These are phyloP conservation scores for Pseudoips prasinana DNA, from an alignment of 2,888 invertebrate species.

Conservation along the genomic window DNA sequence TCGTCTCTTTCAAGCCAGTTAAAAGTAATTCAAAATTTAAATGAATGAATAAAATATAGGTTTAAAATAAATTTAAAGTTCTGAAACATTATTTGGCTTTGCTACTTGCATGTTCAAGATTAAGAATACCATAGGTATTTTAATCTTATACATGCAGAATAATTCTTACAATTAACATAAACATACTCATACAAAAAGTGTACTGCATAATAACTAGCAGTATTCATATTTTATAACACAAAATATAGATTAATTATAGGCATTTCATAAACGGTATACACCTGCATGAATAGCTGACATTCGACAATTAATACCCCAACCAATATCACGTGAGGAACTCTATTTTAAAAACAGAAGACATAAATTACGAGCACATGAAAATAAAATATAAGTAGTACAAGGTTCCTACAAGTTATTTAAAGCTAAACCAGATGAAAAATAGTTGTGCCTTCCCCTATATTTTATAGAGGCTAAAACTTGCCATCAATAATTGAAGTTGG, in stretches of 20 bases:
- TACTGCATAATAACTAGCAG: too few relatives aligned
- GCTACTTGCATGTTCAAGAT: too few relatives aligned
- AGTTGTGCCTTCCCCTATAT: conserved; percentile 63
- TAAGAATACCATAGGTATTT: too few relatives aligned
- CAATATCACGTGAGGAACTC: conserved; percentile 21
- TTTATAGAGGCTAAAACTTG: conserved; percentile 76
- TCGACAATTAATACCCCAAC: conserved; percentile 19
- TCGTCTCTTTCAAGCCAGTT: too few relatives aligned
- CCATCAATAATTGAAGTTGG: conserved; percentile 79
- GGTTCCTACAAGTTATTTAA: conserved; percentile 56
- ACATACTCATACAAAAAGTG: too few relatives aligned
- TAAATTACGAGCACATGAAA: conserved; percentile 20
- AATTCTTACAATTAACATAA: too few relatives aligned
- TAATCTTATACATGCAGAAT: too few relatives aligned
- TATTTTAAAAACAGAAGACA: conserved; percentile 21
- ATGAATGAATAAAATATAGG: too few relatives aligned
- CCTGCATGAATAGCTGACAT: conserved; percentile 22
- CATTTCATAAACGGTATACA: conserved; percentile 13
- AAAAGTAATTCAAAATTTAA: too few relatives aligned
- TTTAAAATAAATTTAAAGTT: too few relatives aligned
- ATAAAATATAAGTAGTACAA: conserved; percentile 24
- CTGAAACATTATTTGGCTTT: too few relatives aligned
- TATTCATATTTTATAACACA: too few relatives aligned
- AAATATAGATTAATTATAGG: conserved; percentile 20
- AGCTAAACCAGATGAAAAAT: conserved; percentile 70